Evolutionary conservation across 2,113 vertebrate species (phyloP).

Genomic region (Calidris pugnax): DNA sequence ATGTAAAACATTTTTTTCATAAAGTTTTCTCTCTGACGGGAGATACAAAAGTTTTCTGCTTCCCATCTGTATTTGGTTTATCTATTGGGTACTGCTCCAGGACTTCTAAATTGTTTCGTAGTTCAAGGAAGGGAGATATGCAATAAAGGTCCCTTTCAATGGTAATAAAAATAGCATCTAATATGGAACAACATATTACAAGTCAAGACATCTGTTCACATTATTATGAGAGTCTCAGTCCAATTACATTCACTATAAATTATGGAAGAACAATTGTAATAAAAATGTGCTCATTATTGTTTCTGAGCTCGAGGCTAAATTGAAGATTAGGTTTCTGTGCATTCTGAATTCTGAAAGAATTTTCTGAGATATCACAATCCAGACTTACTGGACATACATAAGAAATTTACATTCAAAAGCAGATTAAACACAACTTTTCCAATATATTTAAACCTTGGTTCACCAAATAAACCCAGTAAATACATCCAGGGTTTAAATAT

Average conservation of each 20-base stretch:
- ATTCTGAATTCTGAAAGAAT: neutral
- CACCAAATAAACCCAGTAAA: neutral
- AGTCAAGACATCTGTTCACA: neutral
- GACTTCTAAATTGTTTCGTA: neutral
- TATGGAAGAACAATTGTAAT: neutral
- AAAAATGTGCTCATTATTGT: neutral
- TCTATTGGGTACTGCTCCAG: neutral
- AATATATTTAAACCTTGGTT: neutral
- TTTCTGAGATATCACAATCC: neutral
- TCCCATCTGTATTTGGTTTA: neutral
- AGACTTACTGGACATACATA: neutral
- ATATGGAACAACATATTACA: neutral
- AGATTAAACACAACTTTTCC: neutral
- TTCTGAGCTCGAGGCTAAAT: neutral
- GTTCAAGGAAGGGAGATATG: neutral
- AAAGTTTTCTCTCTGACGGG: neutral
- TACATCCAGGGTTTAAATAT: neutral
- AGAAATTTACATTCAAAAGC: neutral
- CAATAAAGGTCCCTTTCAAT: neutral
- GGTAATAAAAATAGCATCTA: neutral
- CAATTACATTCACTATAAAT: conserved; percentile 1
- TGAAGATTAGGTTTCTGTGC: neutral
- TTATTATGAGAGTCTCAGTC: neutral
- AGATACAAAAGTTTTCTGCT: neutral
- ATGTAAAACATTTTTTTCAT: neutral